phyloP scores from a whole-genome alignment of 1,140 invertebrate species.

The Anadara kagoshimensis region DNA sequence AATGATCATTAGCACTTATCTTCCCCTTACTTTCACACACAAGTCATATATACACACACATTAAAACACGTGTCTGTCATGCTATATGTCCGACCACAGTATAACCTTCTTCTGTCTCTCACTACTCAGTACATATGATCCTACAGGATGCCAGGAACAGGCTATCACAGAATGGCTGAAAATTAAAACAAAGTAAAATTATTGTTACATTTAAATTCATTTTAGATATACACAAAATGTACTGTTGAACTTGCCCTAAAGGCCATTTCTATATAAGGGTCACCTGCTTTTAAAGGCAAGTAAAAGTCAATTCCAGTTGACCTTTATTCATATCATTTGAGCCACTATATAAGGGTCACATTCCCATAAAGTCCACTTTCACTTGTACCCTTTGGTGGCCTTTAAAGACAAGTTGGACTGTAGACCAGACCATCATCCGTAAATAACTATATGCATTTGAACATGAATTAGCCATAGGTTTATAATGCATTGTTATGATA shows the following conservation, averaged over 20 bases:
- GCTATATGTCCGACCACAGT: slow-evolving; percentile 81
- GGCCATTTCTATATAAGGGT: too few species aligned
- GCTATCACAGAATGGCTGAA: slow-evolving; percentile 89
- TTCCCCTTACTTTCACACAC: too few species aligned
- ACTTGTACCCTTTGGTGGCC: too few species aligned
- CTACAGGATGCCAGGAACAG: slow-evolving; percentile 93
- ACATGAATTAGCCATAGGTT: too few species aligned
- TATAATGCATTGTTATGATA: too few species aligned
- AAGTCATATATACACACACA: too few species aligned
- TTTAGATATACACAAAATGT: slow-evolving; percentile 2
- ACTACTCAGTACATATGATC: slow-evolving; percentile 88
- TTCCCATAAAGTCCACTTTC: too few species aligned
- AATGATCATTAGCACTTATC: too few species aligned
- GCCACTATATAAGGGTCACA: neutral
- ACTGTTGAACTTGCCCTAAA: neutral
- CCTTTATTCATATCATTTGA: neutral
- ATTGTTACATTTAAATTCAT: neutral
- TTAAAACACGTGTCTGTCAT: too few species aligned
- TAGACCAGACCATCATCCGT: too few species aligned
- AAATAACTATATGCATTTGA: too few species aligned
- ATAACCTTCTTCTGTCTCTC: slow-evolving; percentile 89
- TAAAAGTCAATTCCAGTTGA: neutral
- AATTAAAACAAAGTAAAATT: slow-evolving; percentile 64
- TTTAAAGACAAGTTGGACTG: too few species aligned
- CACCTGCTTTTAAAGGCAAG: neutral